phyloP scores from a whole-genome alignment of 1,140 invertebrate species.

The Caenorhabditis latens region DNA sequence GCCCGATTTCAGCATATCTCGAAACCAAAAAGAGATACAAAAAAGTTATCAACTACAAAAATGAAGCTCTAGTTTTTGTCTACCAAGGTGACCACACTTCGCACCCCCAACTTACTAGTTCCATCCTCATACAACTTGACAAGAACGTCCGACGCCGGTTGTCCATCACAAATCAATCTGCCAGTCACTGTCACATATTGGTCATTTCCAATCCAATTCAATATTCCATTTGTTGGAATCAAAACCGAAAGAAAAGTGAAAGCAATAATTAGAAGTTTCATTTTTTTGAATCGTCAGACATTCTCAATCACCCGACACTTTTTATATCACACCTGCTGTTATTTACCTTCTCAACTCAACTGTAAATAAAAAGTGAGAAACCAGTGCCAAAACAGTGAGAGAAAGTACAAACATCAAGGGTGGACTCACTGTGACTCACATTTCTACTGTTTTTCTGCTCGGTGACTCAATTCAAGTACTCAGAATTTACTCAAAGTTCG shows the following conservation, averaged over 20 bases:
- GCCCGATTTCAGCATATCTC: neutral
- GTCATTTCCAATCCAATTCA: constrained; percentile 39
- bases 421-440: neutral
- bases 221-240: neutral
- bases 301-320: too few relatives aligned
- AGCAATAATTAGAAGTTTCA: neutral
- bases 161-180: constrained; percentile 70
- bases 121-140: constrained; percentile 73
- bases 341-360: neutral
- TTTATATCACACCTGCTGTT: neutral
- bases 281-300: neutral
- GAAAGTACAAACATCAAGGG: constrained; percentile 7
- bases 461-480: neutral
- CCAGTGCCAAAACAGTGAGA: neutral
- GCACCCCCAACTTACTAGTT: constrained; percentile 11
- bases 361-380: constrained; percentile 47
- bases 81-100: too few relatives aligned
- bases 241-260: neutral
- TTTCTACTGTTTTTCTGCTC: constrained; percentile 18
- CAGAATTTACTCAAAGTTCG: too few relatives aligned
- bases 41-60: too few relatives aligned
- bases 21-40: neutral
- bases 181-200: constrained; percentile 71
- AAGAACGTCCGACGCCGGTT: constrained; percentile 70
- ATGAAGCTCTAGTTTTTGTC: too few relatives aligned